Base-by-base conservation (phyloP, 2,888 invertebrate genomes). In the Metopia argyrocephala region DNA sequence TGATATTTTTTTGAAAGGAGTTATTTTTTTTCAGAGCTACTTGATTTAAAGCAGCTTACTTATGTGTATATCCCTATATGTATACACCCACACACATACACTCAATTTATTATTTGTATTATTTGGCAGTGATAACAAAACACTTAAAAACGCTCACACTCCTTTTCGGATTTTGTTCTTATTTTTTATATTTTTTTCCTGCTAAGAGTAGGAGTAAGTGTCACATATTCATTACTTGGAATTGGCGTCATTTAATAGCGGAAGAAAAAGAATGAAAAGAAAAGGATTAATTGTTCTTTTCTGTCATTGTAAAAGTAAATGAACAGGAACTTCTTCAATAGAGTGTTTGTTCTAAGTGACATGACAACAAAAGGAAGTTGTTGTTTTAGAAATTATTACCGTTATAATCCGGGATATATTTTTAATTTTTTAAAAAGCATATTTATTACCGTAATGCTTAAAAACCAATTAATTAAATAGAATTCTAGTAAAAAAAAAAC, bases 261-360 rank as follows among this genome's bases (percentile, higher is more conserved):
- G 20, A 48, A 20, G 48, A 5, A 27, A 64, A 66, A 59, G 61
- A 73, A 38, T 23, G 54, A 54, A 64, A 27, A 25, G 50, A 46
- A 74, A 80, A 78, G 74, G 81, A 81, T 74, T 81, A 78, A 80
- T 76, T 76, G 70, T 78, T 76, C 12, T 31, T 38, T 38, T 9
- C 15, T 38, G 15, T 12, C 38, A 38, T 15, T 38, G 9, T 15
- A 38, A 3, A 38, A 38, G 3, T 12, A 15, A 38, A 38, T 9
- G 9, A 15, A 38, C 38, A 38, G 38, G 38, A 4, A 38, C n/a
- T n/a, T n/a, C n/a, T n/a, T n/a, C n/a, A n/a, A n/a, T n/a, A n/a
- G n/a, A n/a, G n/a, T n/a, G n/a, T n/a, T n/a, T n/a, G n/a, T n/a
- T n/a, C n/a, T n/a, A n/a, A n/a, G n/a, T n/a, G n/a, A n/a, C n/a